These are phyloP conservation scores for Plagodis dolabraria DNA, from an alignment of 2,888 invertebrate species.

Conservation along the genomic window DNA sequence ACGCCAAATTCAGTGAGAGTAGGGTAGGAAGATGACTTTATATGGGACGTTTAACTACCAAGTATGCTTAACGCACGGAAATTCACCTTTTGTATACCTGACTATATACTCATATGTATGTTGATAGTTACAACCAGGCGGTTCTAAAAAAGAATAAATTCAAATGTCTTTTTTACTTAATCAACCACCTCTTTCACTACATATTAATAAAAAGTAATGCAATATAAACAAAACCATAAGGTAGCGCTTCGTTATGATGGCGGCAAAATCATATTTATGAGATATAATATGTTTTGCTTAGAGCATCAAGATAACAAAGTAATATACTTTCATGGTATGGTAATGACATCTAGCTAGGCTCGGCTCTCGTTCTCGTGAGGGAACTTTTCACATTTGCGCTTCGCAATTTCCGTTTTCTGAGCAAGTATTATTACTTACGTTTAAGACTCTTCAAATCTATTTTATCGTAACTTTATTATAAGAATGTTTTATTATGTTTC, in stretches of 20 bases:
- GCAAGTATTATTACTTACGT: slow-evolving; percentile 37
- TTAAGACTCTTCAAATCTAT: slow-evolving; percentile 37
- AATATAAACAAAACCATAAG: not conserved
- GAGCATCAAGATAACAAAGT: slow-evolving; percentile 40
- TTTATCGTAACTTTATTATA: slow-evolving; percentile 26
- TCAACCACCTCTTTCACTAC: no score
- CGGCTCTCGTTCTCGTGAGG: slow-evolving; percentile 48
- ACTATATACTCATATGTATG: no score
- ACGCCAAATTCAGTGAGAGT: no score
- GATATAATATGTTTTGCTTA: slow-evolving; percentile 21
- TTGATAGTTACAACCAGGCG: no score
- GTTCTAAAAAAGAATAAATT: no score
- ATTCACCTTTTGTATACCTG: no score
- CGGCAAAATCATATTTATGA: slow-evolving; percentile 26
- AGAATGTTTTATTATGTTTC: slow-evolving; percentile 29
- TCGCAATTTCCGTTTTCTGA: slow-evolving; percentile 60
- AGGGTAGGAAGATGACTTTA: no score
- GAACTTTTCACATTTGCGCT: slow-evolving; percentile 68
- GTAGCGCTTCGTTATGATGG: not conserved
- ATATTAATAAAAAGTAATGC: no score
- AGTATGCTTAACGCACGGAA: no score
- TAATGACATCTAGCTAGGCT: slow-evolving; percentile 50
- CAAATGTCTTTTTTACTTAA: no score
- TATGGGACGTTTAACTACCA: no score
- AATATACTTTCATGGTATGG: slow-evolving; percentile 48